Evolutionary conservation across 2,797 vertebrate genomes (phyloP).

Genomic region (Pelochelys cantorii): DNA sequence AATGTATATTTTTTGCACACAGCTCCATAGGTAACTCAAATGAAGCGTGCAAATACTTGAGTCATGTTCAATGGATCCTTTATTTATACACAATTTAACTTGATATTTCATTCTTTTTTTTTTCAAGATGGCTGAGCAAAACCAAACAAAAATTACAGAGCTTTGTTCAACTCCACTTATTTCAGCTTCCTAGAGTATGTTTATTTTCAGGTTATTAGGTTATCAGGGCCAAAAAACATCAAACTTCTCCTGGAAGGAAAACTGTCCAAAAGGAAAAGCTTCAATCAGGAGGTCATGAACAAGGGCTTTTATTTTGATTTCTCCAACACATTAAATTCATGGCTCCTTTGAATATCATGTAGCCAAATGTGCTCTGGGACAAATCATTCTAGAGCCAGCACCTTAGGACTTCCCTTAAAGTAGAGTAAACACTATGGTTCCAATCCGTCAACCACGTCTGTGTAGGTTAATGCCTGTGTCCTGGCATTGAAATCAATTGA

Average conservation of each 20-base stretch:
- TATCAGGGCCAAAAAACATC: background rate
- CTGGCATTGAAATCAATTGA: rapidly evolving
- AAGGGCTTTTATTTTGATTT: background rate
- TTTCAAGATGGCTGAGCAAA: background rate
- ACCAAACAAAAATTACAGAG: background rate
- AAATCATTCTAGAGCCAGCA: background rate
- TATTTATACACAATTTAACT: rapidly evolving
- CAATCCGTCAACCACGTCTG: background rate
- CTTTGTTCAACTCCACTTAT: background rate
- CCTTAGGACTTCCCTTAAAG: background rate
- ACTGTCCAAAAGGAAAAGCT: background rate
- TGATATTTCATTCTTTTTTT: background rate
- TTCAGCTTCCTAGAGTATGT: background rate
- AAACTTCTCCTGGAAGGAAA: rapidly evolving
- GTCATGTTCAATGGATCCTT: rapidly evolving
- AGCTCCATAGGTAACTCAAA: rapidly evolving
- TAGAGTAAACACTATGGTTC: rapidly evolving
- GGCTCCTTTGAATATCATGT: background rate
- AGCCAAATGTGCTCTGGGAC: background rate
- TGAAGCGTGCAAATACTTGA: background rate
- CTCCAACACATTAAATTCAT: background rate
- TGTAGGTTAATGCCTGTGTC: rapidly evolving
- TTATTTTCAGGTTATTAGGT: background rate
- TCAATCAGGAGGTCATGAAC: background rate
- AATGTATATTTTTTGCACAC: background rate